These are phyloP conservation scores for Amblyornis subalaris DNA, from an alignment of 2,113 vertebrate species.

Conservation along the genomic window DNA sequence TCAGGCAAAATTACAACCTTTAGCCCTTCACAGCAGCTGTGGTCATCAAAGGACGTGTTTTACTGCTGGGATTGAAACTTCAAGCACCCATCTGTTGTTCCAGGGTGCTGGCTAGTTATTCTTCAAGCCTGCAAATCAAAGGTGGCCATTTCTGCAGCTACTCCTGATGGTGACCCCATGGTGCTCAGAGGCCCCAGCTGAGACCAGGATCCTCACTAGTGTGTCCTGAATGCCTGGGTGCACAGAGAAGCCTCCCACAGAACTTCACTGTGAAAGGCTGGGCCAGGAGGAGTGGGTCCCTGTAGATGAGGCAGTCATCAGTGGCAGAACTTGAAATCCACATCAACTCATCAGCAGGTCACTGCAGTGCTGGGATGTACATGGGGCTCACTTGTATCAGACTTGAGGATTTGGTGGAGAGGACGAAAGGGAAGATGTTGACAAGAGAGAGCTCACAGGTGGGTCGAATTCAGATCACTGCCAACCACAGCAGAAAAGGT, in stretches of 20 bases:
- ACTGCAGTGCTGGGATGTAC: rapidly evolving
- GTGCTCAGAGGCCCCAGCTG: neutral
- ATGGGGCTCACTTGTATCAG: neutral
- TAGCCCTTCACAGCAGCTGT: neutral
- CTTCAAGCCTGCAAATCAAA: neutral
- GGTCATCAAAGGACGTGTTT: neutral
- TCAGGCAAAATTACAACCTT: neutral
- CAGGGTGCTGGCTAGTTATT: neutral
- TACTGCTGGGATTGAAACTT: neutral
- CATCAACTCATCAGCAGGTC: neutral
- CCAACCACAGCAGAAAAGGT: neutral
- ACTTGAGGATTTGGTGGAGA: neutral
- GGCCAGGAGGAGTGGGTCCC: neutral
- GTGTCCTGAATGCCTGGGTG: neutral
- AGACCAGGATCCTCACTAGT: neutral
- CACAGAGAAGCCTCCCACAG: neutral
- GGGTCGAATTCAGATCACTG: neutral
- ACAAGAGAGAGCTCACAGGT: neutral
- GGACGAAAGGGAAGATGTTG: neutral
- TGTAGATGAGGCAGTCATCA: neutral
- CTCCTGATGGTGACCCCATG: neutral
- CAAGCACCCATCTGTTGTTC: neutral
- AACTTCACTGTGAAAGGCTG: neutral
- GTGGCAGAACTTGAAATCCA: neutral
- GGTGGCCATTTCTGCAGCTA: neutral